phyloP scores from a whole-genome alignment of 2,888 invertebrate genomes.

The Saturnia pavonia region DNA sequence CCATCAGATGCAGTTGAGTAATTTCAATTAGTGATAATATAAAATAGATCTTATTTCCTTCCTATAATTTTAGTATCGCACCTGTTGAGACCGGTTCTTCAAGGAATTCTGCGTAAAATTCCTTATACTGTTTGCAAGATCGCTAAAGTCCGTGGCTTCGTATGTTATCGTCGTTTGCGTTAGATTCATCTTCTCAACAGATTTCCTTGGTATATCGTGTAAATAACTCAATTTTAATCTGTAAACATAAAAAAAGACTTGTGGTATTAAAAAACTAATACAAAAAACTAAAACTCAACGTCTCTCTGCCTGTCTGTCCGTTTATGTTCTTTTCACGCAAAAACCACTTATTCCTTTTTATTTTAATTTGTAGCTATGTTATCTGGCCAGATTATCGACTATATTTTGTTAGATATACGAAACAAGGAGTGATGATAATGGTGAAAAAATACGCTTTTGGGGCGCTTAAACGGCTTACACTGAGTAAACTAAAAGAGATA shows the following conservation, averaged over 20 bases:
- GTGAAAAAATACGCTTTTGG: too few relatives aligned
- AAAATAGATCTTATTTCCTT: background rate
- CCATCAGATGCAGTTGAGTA: background rate
- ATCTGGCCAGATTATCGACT: too few relatives aligned
- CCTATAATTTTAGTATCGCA: constrained; percentile 33
- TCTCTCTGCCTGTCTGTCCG: too few relatives aligned
- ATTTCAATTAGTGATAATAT: background rate
- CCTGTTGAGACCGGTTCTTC: constrained; percentile 57
- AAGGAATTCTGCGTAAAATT: constrained; percentile 50
- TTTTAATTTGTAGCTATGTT: too few relatives aligned
- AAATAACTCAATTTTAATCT: constrained; percentile 61
- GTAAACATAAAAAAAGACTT: constrained; percentile 30
- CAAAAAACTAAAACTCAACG: too few relatives aligned
- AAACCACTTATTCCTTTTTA: too few relatives aligned
- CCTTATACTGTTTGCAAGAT: constrained; percentile 64
- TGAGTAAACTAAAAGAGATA: too few relatives aligned
- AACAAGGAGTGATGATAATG: too few relatives aligned
- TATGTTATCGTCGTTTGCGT: constrained; percentile 53
- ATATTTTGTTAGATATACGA: too few relatives aligned
- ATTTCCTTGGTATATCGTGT: constrained; percentile 39
- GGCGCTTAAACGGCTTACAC: too few relatives aligned
- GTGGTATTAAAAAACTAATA: background rate
- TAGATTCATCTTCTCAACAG: constrained; percentile 57
- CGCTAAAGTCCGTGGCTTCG: constrained; percentile 55
- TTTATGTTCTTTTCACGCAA: too few relatives aligned